Evolutionary conservation across 2,113 vertebrate genomes (phyloP), one percentile per base, ranked within the genome.

Genomic region (Laterallus jamaicensis): DNA sequence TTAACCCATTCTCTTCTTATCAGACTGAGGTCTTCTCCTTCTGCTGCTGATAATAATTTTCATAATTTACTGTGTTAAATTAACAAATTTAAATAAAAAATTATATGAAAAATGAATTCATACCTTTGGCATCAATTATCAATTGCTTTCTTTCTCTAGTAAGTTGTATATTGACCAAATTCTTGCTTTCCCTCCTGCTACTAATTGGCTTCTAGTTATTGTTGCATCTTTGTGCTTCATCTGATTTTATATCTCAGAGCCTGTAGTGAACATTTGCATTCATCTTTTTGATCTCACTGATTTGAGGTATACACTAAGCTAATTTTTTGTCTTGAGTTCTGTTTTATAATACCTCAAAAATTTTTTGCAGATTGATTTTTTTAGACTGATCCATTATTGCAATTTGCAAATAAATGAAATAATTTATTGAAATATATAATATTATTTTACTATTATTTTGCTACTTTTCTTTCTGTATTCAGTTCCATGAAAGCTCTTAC

Each of bases 51-150:
- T 70, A 82, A 49, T 44, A 88, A 47, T 75, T 50, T n/a, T 20
- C 15, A 24, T 54, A 69, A 6, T 2, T 63, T 9, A 29, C 16
- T 76, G 20, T 91, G 14, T 54, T 56, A n/a, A 67, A 10, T 67
- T 79, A 76, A 9, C 4, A 39, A 39, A 56, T 74, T 64, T 29
- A 69, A 44, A 39, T 6, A 49, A 91, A 76, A 67, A 49, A 42
- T 0, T 0, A 50, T 2, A 3, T 17, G 9, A 40, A 78, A 63
- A 40, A 59, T 22, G 2, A 84, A 15, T 78, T 90, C 0, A 35
- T 71, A 11, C 42, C 11, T 58, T 70, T 67, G 40, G 2, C 37
- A 69, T 60, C 67, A 54, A 50, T 37, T 52, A 52, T 63, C 47
- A 81, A 4, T 80, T 82, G 1, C 32, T 90, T 90, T 83, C 10